Evolutionary conservation across 2,113 vertebrate species (phyloP).

Genomic region (Actinemys pallida): DNA sequence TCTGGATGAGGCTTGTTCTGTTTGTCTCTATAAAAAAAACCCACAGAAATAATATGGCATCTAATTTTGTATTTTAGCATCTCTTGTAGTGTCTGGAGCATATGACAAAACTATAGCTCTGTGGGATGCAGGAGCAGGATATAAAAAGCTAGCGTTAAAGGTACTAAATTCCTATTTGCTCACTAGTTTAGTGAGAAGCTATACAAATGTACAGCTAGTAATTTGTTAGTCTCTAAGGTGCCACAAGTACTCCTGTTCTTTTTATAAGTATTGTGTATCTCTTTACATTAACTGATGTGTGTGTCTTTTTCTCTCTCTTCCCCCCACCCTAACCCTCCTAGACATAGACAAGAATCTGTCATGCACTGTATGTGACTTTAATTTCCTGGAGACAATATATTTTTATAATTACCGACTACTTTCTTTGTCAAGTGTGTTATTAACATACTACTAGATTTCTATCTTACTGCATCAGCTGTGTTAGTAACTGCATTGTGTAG

Average conservation of each 20-base stretch:
- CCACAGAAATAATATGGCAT: not conserved
- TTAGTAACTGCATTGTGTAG: not conserved
- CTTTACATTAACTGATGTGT: not conserved
- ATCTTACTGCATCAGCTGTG: not conserved
- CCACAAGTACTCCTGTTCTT: too few relatives aligned
- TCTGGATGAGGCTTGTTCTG: not conserved
- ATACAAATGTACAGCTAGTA: not conserved
- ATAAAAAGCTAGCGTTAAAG: slow-evolving; percentile 80
- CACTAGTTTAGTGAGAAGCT: not conserved
- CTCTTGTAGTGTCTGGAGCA: slow-evolving; percentile 80
- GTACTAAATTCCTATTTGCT: slow-evolving; percentile 57
- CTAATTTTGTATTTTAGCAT: slow-evolving; percentile 70
- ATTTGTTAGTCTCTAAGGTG: too few relatives aligned
- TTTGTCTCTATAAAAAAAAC: not conserved
- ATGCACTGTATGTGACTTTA: not conserved
- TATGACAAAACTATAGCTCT: slow-evolving; percentile 80
- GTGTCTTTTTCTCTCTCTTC: not conserved
- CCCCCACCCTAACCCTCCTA: not conserved
- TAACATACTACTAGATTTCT: not conserved
- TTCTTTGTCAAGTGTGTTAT: not conserved
- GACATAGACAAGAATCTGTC: not conserved
- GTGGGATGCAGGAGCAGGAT: slow-evolving; percentile 79
- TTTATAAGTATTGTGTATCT: not conserved
- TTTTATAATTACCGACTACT: not conserved
- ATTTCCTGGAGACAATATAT: not conserved